These are phyloP conservation scores for Drosophila lacicola DNA, from an alignment of 2,888 invertebrate species.

Conservation along the genomic window DNA sequence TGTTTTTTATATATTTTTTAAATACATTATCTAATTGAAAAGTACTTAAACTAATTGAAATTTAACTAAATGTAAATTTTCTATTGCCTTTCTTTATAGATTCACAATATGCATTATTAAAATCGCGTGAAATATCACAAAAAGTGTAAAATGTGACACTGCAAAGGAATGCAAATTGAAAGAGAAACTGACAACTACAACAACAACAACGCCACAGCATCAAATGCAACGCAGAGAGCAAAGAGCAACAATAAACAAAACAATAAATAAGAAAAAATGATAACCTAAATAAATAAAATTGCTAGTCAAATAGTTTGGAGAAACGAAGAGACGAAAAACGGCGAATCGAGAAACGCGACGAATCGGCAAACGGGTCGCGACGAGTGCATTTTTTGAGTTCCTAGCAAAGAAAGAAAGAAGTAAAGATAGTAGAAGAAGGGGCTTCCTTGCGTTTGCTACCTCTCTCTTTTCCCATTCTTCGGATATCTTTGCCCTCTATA, in stretches of 20 bases:
- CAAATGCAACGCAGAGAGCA: constrained; percentile 14
- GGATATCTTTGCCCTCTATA: constrained; percentile 8
- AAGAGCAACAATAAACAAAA: constrained; percentile 20
- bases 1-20: not conserved
- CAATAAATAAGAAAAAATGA: constrained; percentile 51
- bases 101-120: constrained; percentile 46
- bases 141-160: constrained; percentile 46
- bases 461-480: constrained; percentile 12
- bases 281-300: constrained; percentile 70
- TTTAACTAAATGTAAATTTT: not conserved
- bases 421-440: constrained; percentile 9
- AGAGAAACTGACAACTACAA: constrained; percentile 10
- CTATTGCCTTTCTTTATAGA: constrained; percentile 40
- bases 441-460: constrained; percentile 8
- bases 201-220: constrained; percentile 15
- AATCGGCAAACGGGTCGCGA: constrained; percentile 19
- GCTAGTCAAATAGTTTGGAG: constrained; percentile 62
- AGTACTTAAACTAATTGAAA: not conserved
- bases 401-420: constrained; percentile 19
- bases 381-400: constrained; percentile 43
- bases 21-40: too few species aligned
- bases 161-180: constrained; percentile 14
- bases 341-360: constrained; percentile 16
- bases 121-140: constrained; percentile 37
- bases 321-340: constrained; percentile 26